These are phyloP conservation scores for Megastigmus dorsalis DNA, from an alignment of 2,888 invertebrate species.

Conservation along the genomic window DNA sequence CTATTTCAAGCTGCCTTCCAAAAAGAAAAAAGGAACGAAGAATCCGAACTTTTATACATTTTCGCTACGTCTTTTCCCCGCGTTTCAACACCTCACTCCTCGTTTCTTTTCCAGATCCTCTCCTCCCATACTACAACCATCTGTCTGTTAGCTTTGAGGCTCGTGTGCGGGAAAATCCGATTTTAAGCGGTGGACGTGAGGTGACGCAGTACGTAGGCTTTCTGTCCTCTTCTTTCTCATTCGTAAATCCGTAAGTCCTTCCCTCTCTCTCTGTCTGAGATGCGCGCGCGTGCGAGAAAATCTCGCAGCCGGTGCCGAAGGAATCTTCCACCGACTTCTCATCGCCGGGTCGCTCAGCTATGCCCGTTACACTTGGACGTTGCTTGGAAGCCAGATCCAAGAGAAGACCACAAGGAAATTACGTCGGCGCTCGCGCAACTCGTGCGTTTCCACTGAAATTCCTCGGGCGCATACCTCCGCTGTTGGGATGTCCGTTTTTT, in stretches of 20 bases:
- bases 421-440: no score
- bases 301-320: not conserved
- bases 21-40: no score
- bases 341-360: no score
- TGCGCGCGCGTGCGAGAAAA: not conserved
- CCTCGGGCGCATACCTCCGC: not conserved
- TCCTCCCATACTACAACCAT: no score
- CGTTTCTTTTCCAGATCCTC: no score
- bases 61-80: no score
- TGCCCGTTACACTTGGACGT: no score
- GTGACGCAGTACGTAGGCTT: not conserved
- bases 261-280: not conserved
- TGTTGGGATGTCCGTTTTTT: no score
- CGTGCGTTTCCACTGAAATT: not conserved
- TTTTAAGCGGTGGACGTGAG: slow-evolving; percentile 9
- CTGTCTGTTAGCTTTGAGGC: slow-evolving; percentile 16
- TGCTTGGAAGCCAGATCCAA: not conserved
- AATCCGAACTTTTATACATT: no score
- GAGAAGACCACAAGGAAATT: not conserved
- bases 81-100: no score
- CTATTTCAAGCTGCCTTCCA: no score
- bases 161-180: slow-evolving; percentile 4
- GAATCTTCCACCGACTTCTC: no score
- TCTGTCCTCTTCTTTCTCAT: not conserved
- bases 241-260: not conserved